Base-by-base conservation (phyloP, 2,888 invertebrate species). In the Camponotus fellah region DNA sequence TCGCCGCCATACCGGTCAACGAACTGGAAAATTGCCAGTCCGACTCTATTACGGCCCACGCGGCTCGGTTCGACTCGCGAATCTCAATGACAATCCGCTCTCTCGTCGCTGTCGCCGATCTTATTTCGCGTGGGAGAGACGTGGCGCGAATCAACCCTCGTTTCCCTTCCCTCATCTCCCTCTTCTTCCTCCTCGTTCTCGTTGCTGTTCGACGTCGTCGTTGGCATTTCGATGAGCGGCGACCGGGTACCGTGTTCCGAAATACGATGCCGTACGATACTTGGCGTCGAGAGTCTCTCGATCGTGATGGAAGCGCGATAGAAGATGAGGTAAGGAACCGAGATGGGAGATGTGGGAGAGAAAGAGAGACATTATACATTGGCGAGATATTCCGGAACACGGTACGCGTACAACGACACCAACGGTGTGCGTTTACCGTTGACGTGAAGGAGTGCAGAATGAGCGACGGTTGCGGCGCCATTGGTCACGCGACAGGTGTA, bases 401-500 rank as follows among this genome's bases (percentile, higher is more conserved):
- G 79, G 60, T 3, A 53, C n/a, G 53, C 37, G 60, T 60, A 71
- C 85, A 83, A 85, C 84, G 86, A 91, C 92, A 93, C 92, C 93
- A 93, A 92, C 93, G 92, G 91, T 92, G 86, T 93, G 86, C 88
- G 91, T 94, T 95, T 96, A 96, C 96, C 96, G 95, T 96, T 96
- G 94, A 96, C 96, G 95, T 95, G 95, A 92, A 96, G 95, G 93
- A 95, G 95, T 94, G 96, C 96, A 93, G 96, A 95, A 95, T 96
- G 96, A 94, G 95, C 95, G 94, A 96, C 96, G 92, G 95, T 95
- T 90, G 96, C 96, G 91, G 96, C 96, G 94, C 95, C 96, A 94
- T 96, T 96, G 95, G 95, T 95, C 93, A 96, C 96, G 91, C 95
- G 95, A 94, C 96, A 96, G 93, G 96, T 95, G 93, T 96, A 96